Evolutionary conservation across 2,113 vertebrate species (phyloP).

Genomic region (Rana temporaria): DNA sequence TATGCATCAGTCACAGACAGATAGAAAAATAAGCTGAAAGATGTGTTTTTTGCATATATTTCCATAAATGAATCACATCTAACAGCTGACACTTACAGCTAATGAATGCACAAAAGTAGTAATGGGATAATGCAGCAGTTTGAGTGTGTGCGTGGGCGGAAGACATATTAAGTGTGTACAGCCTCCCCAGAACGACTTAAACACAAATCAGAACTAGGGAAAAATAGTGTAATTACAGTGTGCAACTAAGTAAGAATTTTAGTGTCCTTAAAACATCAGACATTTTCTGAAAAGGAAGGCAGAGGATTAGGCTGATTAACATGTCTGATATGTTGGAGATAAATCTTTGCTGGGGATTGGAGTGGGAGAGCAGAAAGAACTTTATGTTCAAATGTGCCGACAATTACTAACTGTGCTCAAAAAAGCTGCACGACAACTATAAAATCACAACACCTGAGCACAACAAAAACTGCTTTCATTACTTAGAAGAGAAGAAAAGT

Average conservation of each 20-base stretch:
- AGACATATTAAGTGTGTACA: constrained; percentile 21
- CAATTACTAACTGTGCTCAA: neutral
- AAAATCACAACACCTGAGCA: neutral
- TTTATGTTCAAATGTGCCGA: neutral
- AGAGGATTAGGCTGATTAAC: neutral
- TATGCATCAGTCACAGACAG: neutral
- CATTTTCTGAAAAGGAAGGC: neutral
- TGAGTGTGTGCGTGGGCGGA: constrained; percentile 5
- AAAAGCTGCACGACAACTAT: neutral
- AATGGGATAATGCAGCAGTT: constrained; percentile 31
- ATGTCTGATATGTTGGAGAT: neutral
- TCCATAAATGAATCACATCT: constrained; percentile 49
- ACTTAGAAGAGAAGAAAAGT: no score
- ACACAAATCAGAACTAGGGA: neutral
- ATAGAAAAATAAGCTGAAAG: neutral
- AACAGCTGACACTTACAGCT: constrained; percentile 19
- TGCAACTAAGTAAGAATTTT: constrained; percentile 1
- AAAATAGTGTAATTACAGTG: neutral
- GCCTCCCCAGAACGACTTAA: constrained; percentile 16
- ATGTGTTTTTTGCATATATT: constrained; percentile 39
- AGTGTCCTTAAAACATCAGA: neutral
- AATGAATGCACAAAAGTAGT: constrained; percentile 39
- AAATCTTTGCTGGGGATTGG: neutral
- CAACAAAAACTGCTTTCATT: neutral
- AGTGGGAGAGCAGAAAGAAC: neutral